These are phyloP conservation scores for Exocentrus adspersus DNA, from an alignment of 2,888 invertebrate genomes.

Conservation along the genomic window DNA sequence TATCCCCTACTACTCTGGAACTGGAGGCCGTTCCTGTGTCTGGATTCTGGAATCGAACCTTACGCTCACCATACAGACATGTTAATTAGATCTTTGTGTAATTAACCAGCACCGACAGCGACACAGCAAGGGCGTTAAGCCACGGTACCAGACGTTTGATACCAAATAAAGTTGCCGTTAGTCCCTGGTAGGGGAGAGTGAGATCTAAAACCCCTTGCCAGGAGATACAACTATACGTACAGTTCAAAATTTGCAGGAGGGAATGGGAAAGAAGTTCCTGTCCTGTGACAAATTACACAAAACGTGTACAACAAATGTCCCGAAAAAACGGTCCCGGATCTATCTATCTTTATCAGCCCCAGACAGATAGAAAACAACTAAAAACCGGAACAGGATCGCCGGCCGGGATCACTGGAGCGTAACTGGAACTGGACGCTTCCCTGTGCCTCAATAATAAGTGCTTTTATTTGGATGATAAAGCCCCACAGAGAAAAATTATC, in stretches of 20 bases:
- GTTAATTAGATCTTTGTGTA: conserved; percentile 13
- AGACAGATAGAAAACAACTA: not conserved
- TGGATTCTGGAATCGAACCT: conserved; percentile 4
- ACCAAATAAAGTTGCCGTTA: not conserved
- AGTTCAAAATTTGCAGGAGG: too few species aligned
- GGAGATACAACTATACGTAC: too few species aligned
- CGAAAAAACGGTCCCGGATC: not conserved
- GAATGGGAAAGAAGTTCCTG: not conserved
- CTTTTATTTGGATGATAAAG: too few species aligned
- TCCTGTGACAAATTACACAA: not conserved
- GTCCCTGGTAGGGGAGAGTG: not conserved
- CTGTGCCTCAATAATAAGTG: too few species aligned
- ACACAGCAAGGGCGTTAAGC: conserved; percentile 22
- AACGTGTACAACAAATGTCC: not conserved
- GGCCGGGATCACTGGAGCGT: too few species aligned
- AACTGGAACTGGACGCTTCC: too few species aligned
- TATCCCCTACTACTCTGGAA: too few species aligned
- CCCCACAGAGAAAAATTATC: too few species aligned
- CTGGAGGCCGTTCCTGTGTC: not conserved
- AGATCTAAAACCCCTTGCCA: not conserved
- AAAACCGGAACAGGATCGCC: not conserved
- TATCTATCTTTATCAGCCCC: not conserved
- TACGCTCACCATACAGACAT: conserved; percentile 8
- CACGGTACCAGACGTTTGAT: conserved; percentile 13
- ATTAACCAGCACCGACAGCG: conserved; percentile 12